phyloP scores from a whole-genome alignment of 2,113 vertebrate genomes.

The Craseonycteris thonglongyai region DNA sequence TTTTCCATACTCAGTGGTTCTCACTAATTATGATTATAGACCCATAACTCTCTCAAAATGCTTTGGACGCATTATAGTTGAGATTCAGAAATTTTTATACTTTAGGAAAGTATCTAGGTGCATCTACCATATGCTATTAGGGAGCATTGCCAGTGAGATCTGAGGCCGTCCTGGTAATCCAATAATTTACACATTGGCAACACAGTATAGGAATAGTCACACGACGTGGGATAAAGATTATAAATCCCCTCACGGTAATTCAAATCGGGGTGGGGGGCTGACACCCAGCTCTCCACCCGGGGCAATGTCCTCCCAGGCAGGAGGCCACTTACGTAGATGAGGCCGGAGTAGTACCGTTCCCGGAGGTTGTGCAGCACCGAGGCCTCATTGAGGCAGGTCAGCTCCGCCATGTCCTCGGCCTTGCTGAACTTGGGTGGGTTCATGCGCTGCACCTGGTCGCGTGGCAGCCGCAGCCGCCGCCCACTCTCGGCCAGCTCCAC shows the following conservation, averaged over 20 bases:
- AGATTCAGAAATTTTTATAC: background rate
- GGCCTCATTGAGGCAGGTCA: constrained; percentile 80
- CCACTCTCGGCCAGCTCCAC: constrained; percentile 75
- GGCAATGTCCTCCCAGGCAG: rapidly evolving
- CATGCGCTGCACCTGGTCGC: constrained; percentile 79
- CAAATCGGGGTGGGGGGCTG: background rate
- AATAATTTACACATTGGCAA: background rate
- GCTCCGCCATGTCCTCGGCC: constrained; percentile 80
- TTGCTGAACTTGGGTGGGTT: constrained; percentile 82
- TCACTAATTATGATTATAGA: background rate
- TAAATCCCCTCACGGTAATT: rapidly evolving
- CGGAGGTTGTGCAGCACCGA: constrained; percentile 80
- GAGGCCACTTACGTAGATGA: constrained; percentile 78
- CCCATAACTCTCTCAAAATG: background rate
- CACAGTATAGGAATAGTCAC: background rate
- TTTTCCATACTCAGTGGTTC: background rate
- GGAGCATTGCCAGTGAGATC: background rate
- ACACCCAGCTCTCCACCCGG: rapidly evolving
- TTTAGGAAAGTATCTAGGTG: background rate
- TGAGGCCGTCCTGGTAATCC: background rate
- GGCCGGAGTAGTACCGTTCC: constrained; percentile 79
- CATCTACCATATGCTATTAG: background rate
- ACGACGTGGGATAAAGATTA: rapidly evolving
- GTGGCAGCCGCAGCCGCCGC: constrained; percentile 60
- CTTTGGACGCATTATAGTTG: no score